Conservation (phyloP, 2,113 vertebrate species). For the Rhizomys pruinosus region DNA sequence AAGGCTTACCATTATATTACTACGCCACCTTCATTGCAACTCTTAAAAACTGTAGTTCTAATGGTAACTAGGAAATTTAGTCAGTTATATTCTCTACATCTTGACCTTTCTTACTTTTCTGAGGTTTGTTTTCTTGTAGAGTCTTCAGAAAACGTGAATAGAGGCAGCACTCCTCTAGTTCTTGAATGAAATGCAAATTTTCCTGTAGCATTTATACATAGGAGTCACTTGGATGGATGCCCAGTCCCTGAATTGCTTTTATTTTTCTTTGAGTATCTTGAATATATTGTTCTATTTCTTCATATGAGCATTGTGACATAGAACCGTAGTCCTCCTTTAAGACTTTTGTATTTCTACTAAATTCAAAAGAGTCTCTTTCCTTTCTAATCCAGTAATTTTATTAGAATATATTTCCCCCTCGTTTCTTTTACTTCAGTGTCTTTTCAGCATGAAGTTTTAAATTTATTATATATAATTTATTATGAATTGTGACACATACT, state of each 20-base stretch:
- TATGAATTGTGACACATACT: background rate
- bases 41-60: background rate
- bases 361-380: background rate
- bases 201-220: background rate
- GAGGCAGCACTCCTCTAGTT: background rate
- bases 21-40: background rate
- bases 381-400: background rate
- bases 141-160: background rate
- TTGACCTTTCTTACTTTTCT: background rate
- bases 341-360: background rate
- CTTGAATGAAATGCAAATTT: background rate
- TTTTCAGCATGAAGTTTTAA: slow-evolving; percentile 3
- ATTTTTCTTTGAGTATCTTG: background rate
- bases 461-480: background rate
- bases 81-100: background rate
- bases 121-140: background rate
- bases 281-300: background rate
- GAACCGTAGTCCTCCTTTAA: slow-evolving; percentile 4
- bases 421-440: background rate
- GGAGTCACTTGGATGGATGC: background rate
- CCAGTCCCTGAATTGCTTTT: background rate
- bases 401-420: background rate
- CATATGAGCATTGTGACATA: background rate
- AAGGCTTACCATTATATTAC: background rate
- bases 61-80: background rate